phyloP scores from a whole-genome alignment of 2,888 invertebrate species.

The Hydropsyche betteni region DNA sequence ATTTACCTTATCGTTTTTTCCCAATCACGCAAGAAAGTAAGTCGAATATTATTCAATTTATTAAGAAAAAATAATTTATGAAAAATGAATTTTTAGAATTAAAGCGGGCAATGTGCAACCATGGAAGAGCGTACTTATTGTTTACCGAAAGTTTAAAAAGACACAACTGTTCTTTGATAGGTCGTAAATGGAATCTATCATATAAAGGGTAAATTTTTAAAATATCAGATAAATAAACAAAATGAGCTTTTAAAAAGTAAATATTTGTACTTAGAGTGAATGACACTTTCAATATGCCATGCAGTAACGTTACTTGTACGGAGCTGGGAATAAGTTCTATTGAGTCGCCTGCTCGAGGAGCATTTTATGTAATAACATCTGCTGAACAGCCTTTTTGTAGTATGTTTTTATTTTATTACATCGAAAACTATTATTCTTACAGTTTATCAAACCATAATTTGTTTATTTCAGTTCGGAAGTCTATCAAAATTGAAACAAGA shows the following conservation, averaged over 20 bases:
- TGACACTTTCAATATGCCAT: conserved; percentile 58
- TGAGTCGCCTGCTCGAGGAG: conserved; percentile 59
- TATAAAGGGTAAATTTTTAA: conserved; percentile 58
- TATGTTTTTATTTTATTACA: conserved; percentile 56
- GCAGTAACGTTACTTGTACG: conserved; percentile 59
- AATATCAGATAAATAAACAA: too few relatives aligned
- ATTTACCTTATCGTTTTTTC: not conserved
- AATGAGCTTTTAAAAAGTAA: not conserved
- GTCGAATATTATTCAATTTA: not conserved
- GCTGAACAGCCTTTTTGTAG: conserved; percentile 65
- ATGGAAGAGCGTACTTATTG: conserved; percentile 68
- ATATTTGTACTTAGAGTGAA: conserved; percentile 57
- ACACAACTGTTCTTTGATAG: conserved; percentile 66
- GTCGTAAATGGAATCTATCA: conserved; percentile 65
- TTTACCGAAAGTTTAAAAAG: conserved; percentile 68
- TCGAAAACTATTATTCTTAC: not conserved
- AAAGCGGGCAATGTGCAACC: conserved; percentile 69
- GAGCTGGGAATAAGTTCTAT: conserved; percentile 68
- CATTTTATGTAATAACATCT: conserved; percentile 67
- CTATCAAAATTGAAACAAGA: conserved; percentile 11
- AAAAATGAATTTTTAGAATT: conserved; percentile 56
- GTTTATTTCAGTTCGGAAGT: not conserved
- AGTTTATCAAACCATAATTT: not conserved
- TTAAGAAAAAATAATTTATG: not conserved
- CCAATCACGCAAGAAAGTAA: conserved; percentile 23